Conservation (phyloP, 2,888 invertebrate genomes). For the Xylota segnis region DNA sequence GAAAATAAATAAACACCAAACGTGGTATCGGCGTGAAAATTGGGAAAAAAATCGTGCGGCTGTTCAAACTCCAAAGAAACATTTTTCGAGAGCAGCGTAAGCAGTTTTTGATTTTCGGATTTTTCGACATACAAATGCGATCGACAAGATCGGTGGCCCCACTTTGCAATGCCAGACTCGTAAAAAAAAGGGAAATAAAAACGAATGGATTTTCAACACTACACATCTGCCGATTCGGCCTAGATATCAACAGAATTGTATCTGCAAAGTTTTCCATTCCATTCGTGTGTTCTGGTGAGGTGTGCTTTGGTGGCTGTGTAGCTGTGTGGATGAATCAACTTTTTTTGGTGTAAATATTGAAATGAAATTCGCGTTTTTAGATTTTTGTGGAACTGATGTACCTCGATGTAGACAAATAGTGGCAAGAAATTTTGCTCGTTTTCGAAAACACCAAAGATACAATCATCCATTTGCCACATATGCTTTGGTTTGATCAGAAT, state of each 20-base stretch:
- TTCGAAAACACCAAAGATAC: too few relatives aligned
- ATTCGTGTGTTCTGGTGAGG: not conserved
- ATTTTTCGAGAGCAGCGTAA: not conserved
- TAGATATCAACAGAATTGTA: conserved; percentile 6
- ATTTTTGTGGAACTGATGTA: not conserved
- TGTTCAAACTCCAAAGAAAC: not conserved
- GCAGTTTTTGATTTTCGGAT: not conserved
- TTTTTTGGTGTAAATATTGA: conserved; percentile 12
- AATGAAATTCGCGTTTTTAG: not conserved
- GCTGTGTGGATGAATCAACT: not conserved
- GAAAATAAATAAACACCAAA: conserved; percentile 31
- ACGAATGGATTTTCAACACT: conserved; percentile 6
- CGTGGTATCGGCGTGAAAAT: not conserved
- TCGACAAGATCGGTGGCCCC: conserved; percentile 5
- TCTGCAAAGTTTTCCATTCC: not conserved
- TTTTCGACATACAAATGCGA: not conserved
- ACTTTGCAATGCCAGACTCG: not conserved
- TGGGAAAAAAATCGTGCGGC: not conserved
- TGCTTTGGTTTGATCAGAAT: too few relatives aligned
- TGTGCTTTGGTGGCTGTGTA: not conserved
- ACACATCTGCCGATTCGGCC: conserved; percentile 20
- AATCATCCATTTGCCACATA: too few relatives aligned
- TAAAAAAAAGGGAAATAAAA: not conserved
- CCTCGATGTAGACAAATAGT: too few relatives aligned
- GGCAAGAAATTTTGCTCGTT: too few relatives aligned